These are phyloP conservation scores for Chaetops frenatus DNA, from an alignment of 2,113 vertebrate genomes.

Conservation along the genomic window DNA sequence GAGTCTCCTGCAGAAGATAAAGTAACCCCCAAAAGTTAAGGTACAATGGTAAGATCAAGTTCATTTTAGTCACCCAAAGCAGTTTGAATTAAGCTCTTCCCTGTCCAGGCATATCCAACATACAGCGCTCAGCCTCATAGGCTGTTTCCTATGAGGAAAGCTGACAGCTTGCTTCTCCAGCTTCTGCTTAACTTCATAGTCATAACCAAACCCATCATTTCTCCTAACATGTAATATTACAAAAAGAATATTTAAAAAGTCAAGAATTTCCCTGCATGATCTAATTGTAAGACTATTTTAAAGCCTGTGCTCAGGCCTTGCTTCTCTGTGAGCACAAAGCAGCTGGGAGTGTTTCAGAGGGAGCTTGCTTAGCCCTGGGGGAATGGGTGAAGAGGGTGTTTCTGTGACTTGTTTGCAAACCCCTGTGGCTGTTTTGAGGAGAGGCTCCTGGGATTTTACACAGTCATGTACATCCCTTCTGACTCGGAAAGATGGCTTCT, in stretches of 20 bases:
- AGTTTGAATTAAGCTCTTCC: not conserved
- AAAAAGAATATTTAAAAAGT: not conserved
- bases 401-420: constrained; percentile 25
- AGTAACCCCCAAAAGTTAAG: not conserved
- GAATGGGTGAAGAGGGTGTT: constrained; percentile 2
- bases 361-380: not conserved
- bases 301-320: not conserved
- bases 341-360: not conserved
- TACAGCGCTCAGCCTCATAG: not conserved
- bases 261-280: not conserved
- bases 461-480: not conserved
- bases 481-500: constrained; percentile 9
- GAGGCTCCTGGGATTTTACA: not conserved
- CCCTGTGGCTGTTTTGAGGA: constrained; percentile 17
- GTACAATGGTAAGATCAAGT: not conserved
- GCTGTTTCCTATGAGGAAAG: not conserved
- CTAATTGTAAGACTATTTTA: not conserved
- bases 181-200: not conserved
- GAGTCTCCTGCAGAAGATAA: not conserved
- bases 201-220: not conserved
- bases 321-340: not conserved
- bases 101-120: not conserved
- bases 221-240: not conserved
- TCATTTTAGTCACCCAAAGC: not conserved
- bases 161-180: not conserved